Base-by-base conservation (phyloP, 2,888 invertebrate species). In the Ditylenchus weischeri region DNA sequence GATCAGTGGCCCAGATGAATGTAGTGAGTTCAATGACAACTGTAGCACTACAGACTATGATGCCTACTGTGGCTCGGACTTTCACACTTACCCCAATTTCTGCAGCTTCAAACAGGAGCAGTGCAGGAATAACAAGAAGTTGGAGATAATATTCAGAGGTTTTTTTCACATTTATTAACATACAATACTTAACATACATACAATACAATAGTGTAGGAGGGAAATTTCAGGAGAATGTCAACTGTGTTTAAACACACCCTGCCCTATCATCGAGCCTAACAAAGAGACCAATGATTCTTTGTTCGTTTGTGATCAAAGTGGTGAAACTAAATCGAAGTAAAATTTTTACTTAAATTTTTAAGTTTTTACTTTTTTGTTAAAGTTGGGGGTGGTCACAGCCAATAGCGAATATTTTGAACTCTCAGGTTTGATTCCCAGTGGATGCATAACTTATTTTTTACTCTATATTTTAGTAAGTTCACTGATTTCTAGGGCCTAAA, bases 291-390 rank as follows among this genome's bases (percentile, higher is more conserved):
- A 77, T 29, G 80, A 80, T 54, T 70, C 73, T n/a, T 66, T 74
- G 0, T 80, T 77, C 66, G 74, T 80, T 0, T 80, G 80, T 59
- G 72, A 79, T 50, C 76, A 78, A 58, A 76, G 75, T 49, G 78
- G 75, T 15, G 74, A 75, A 38, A 78, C 78, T 11, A 72, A 57
- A 47, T 50, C 50, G 21, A 50, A 50, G 50, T 50, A 50, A 50
- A 21, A 2, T 4, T 50, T 50, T 19, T 50, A n/a, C n/a, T n/a
- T n/a, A n/a, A n/a, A n/a, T n/a, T n/a, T n/a, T n/a, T n/a, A n/a
- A n/a, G n/a, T n/a, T n/a, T n/a, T n/a, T n/a, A n/a, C n/a, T n/a
- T n/a, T n/a, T n/a, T n/a, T n/a, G n/a, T n/a, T n/a, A n/a, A n/a
- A n/a, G n/a, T n/a, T n/a, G n/a, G n/a, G n/a, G n/a, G n/a, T n/a